These are phyloP conservation scores for Nomada fabriciana DNA, from an alignment of 2,888 invertebrate species.

Conservation along the genomic window DNA sequence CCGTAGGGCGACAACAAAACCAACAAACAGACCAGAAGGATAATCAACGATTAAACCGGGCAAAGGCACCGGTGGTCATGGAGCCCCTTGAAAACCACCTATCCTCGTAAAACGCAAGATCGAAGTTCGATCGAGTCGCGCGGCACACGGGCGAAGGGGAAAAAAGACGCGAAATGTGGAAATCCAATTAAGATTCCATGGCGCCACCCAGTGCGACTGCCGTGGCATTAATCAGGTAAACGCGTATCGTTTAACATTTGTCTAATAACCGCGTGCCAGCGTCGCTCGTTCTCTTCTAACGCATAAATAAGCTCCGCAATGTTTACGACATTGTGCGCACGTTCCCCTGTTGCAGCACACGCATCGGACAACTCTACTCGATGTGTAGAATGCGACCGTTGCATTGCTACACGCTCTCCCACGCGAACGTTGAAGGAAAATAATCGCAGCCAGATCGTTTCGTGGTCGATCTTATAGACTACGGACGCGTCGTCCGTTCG, in stretches of 20 bases:
- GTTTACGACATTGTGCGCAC: constrained; percentile 43
- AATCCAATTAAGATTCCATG: constrained; percentile 71
- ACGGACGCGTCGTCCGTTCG: constrained; percentile 14
- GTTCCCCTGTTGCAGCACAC: neutral
- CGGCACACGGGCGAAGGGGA: neutral
- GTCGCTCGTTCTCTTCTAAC: constrained; percentile 42
- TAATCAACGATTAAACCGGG: neutral
- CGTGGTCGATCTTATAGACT: constrained; percentile 18
- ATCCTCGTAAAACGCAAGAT: constrained; percentile 5
- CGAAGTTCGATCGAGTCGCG: neutral
- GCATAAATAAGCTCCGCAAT: constrained; percentile 39
- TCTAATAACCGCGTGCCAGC: constrained; percentile 48
- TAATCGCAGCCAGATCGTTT: neutral
- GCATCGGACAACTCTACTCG: constrained; percentile 9
- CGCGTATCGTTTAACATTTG: constrained; percentile 54
- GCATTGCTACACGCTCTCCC: constrained; percentile 1
- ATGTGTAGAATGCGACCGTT: neutral
- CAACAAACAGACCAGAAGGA: neutral
- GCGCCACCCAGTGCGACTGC: constrained; percentile 54
- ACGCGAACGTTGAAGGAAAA: constrained; percentile 1
- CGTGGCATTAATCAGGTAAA: constrained; percentile 51
- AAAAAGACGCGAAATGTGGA: constrained; percentile 51
- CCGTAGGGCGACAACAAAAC: neutral
- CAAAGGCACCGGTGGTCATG: neutral
- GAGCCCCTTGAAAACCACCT: neutral